These are phyloP conservation scores for Drosophila trapezifrons DNA, from an alignment of 1,140 invertebrate species.

Conservation along the genomic window DNA sequence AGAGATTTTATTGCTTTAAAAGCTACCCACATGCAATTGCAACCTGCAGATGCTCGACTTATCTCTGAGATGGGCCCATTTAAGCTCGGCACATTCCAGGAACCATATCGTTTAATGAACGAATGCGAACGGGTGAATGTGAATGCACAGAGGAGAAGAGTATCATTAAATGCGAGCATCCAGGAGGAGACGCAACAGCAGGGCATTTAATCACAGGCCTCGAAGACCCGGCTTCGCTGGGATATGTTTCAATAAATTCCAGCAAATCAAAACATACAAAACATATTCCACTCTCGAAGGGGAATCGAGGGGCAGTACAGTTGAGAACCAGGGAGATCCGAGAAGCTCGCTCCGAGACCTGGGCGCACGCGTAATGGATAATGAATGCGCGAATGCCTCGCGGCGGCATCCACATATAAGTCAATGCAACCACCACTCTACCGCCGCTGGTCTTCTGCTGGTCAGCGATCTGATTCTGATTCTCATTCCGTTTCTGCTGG, in stretches of 20 bases:
- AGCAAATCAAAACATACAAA: constrained; percentile 72
- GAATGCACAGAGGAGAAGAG: constrained; percentile 11
- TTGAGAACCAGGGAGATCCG: constrained; percentile 2
- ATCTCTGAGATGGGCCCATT: constrained; percentile 36
- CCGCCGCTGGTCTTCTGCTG: constrained; percentile 10
- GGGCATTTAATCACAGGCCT: constrained; percentile 69
- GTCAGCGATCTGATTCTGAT: constrained; percentile 43
- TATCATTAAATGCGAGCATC: constrained; percentile 67
- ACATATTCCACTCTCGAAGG: constrained; percentile 29
- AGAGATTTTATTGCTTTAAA: constrained; percentile 13
- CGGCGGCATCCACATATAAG: constrained; percentile 59
- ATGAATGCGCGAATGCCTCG: constrained; percentile 76
- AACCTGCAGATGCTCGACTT: constrained; percentile 30
- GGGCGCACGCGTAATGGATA: constrained; percentile 70
- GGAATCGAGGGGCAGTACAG: not conserved
- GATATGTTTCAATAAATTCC: constrained; percentile 81
- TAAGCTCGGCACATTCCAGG: constrained; percentile 55
- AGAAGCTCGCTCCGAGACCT: constrained; percentile 22
- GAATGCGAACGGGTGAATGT: constrained; percentile 21
- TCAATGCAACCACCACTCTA: constrained; percentile 38
- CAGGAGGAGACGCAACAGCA: constrained; percentile 34
- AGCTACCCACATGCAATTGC: constrained; percentile 34
- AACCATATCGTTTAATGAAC: constrained; percentile 68
- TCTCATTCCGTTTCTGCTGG: constrained; percentile 24
- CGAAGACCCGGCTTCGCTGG: constrained; percentile 26